Evolutionary conservation across 1,140 invertebrate genomes (phyloP), one percentile per base, ranked within the genome.

Genomic region (Ceratosolen fusciceps): DNA sequence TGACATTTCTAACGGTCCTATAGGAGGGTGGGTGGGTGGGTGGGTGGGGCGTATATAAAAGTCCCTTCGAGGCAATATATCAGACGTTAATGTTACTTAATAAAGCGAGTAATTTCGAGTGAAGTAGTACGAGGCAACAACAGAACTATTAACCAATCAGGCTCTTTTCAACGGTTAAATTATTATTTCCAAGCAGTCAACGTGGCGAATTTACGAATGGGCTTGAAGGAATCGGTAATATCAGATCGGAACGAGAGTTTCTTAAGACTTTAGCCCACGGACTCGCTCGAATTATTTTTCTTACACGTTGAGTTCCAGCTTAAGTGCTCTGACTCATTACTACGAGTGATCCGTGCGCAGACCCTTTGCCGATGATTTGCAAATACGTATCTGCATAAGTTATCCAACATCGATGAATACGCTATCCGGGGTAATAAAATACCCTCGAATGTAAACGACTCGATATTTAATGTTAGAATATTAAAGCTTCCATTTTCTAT

Each of bases 251-350:
- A 65, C n/a, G 21, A 65, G 37, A 37, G 19, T 65, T 65, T 37
- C 60, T n/a, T 37, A 65, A 65, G 54, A 62, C 60, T 37, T 12
- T 65, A 16, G n/a, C n/a, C n/a, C n/a, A n/a, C n/a, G n/a, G 7
- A 37, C 2, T 65, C 37, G 60, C 31, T 65, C 34, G 1, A 60
- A 65, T 65, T 65, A 65, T 37, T 65, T 65, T 65, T 65, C 58
- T 65, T 65, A n/a, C 60, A 21, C 31, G n/a, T 65, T 37, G 10
- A 37, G n/a, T 37, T 65, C 60, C 31, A 65, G 1, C 37, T 37
- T 3, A 65, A 21, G 34, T 37, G 19, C n/a, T 37, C 16, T 65
- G 60, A 65, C 60, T 65, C 60, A 65, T 37, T 65, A 21, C 10
- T 65, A n/a, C 8, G 34, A 65, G 37, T 65, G 19, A 65, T 37